These are phyloP conservation scores for Brotula barbata DNA, from an alignment of 2,797 vertebrate genomes.

Conservation along the genomic window DNA sequence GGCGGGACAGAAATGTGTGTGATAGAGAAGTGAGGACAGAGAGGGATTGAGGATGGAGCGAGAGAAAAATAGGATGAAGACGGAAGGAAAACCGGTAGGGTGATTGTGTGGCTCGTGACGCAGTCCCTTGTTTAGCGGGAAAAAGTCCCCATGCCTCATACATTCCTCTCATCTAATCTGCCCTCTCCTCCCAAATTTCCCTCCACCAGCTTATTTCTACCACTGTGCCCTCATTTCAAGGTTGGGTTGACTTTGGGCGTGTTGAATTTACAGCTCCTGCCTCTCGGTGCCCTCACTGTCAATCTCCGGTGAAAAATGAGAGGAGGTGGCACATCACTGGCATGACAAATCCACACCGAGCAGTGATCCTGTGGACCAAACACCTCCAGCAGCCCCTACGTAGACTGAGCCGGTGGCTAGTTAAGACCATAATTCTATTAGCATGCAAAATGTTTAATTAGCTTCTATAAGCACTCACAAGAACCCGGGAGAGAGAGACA, in stretches of 20 bases:
- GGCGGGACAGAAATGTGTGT: conserved; percentile 40
- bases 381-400: conserved; percentile 62
- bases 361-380: conserved; percentile 53
- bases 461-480: conserved; percentile 63
- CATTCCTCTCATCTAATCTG: conserved; percentile 46
- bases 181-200: conserved; percentile 35
- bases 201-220: conserved; percentile 53
- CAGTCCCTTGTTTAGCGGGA: conserved; percentile 67
- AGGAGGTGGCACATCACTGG: conserved; percentile 67
- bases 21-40: conserved; percentile 6
- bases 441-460: conserved; percentile 73
- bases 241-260: conserved; percentile 75
- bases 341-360: conserved; percentile 70
- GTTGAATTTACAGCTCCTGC: conserved; percentile 74
- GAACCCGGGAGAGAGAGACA: conserved; percentile 49
- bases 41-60: conserved; percentile 15
- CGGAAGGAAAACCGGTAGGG: conserved; percentile 7
- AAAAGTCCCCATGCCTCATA: conserved; percentile 46
- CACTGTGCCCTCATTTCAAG: conserved; percentile 70
- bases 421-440: conserved; percentile 67
- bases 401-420: conserved; percentile 58
- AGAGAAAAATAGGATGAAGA: conserved; percentile 19
- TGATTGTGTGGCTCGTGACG: conserved; percentile 52
- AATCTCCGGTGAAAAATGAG: conserved; percentile 73
- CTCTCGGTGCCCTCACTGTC: conserved; percentile 71